Evolutionary conservation across 1,140 invertebrate genomes (phyloP), one percentile per base, ranked within the genome.

Genomic region (Meloidogyne chitwoodi): DNA sequence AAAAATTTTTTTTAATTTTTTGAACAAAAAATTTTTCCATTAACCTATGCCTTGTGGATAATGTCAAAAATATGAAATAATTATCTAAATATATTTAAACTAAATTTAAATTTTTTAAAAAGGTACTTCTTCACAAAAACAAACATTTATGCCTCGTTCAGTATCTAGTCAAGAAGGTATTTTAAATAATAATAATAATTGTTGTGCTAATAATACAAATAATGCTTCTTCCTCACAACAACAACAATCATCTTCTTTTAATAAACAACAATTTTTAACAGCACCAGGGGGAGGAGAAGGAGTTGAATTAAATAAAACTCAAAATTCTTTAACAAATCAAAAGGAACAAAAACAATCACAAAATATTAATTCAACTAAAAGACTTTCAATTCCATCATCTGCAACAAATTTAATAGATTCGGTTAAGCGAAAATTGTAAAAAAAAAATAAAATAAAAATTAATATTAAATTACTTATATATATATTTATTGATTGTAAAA

Each of bases 101-200:
- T n/a, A 69, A 71, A 65, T 31, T 2, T 31, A n/a, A 2, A 68
- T 12, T 22, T n/a, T 63, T 73, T 73, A 1, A 12, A 26, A n/a
- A 75, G 84, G 84, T n/a, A 81, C 80, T 72, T 87, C 85, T 2
- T 80, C 78, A 22, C 85, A 86, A 64, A 86, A 86, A 67, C 85
- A 86, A 63, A 83, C 85, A 29, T 87, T 86, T 72, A 86, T 86
- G 76, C 85, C 85, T 16, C 75, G 85, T 68, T 85, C 79, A 44
- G 84, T 77, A 2, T 85, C 84, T n/a, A 79, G 74, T 73, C 84
- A 86, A 71, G 84, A 85, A 31, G 83, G 84, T 27, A 76, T 76
- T 48, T 34, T 75, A n/a, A 41, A 24, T 31, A 11, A 38, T 31
- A 74, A 48, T 38, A 38, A 38, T 6, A 41, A 41, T 48, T 48